A percentile compares a stretch with the other conserved stretches of the same genome.
Conservation (phyloP, 64 coral and sea anemone genomes). For the Porites australiensis region DNA sequence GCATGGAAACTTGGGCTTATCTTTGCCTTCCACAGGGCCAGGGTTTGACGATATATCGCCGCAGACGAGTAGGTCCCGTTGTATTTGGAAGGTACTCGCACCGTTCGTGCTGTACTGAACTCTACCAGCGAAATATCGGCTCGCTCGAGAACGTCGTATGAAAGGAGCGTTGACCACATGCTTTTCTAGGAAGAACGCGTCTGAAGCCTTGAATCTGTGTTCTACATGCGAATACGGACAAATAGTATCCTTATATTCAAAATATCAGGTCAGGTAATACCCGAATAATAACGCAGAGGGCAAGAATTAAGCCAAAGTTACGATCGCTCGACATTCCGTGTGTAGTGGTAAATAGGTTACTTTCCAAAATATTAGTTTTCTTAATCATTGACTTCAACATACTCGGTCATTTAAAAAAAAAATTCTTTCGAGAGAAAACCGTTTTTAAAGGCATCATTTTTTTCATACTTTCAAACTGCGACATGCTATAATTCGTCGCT, state of each 20-base stretch:
- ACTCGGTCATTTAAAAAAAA: too few species aligned
- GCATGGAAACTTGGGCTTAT: slow-evolving; percentile 55
- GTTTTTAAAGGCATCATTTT: too few species aligned
- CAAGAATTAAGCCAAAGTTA: slow-evolving; percentile 51
- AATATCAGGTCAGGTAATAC: slow-evolving; percentile 31
- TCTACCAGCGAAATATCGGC: slow-evolving; percentile 35
- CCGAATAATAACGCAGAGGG: slow-evolving; percentile 24
- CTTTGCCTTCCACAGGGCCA: neutral
- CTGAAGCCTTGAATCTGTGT: slow-evolving; percentile 2
- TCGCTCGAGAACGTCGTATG: slow-evolving; percentile 40
- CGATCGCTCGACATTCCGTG: slow-evolving; percentile 29
- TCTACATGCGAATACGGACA: slow-evolving; percentile 39
- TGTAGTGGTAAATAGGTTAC: too few species aligned
- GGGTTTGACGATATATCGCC: slow-evolving; percentile 64
- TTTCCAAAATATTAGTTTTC: too few species aligned
- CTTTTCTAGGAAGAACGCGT: neutral
- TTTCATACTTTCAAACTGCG: too few species aligned
- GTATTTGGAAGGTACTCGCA: slow-evolving; percentile 57
- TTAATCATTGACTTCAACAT: too few species aligned
- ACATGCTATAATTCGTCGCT: too few species aligned
- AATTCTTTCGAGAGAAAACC: too few species aligned
- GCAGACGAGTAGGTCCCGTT: slow-evolving; percentile 7
- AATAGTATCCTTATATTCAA: slow-evolving; percentile 35
- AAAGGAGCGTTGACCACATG: neutral
- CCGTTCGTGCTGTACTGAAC: slow-evolving; percentile 18